phyloP scores from a whole-genome alignment of 2,888 invertebrate species.

The Ametastegia equiseti region DNA sequence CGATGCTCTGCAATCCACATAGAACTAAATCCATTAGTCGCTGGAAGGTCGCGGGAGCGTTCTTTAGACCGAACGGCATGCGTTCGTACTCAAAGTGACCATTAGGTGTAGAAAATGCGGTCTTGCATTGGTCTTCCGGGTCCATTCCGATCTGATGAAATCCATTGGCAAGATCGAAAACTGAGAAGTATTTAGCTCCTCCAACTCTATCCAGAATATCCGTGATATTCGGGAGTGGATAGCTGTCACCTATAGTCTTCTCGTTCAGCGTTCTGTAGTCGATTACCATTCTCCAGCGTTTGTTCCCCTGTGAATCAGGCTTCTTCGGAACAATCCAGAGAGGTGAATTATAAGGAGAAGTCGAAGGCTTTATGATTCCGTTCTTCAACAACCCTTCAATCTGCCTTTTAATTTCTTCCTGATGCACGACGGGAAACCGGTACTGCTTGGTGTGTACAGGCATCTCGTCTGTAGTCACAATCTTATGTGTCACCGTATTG shows the following conservation, averaged over 20 bases:
- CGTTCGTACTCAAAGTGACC: constrained; percentile 50
- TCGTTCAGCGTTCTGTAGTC: constrained; percentile 29
- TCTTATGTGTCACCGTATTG: not conserved
- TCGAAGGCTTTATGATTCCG: constrained; percentile 54
- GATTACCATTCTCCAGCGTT: constrained; percentile 54
- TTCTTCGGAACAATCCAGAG: constrained; percentile 67
- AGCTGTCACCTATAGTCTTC: constrained; percentile 47
- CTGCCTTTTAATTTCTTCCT: constrained; percentile 18
- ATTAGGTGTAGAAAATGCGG: constrained; percentile 23
- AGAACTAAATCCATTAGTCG: constrained; percentile 51
- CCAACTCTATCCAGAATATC: constrained; percentile 39
- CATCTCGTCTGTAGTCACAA: not conserved
- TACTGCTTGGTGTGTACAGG: constrained; percentile 29
- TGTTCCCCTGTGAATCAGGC: constrained; percentile 54
- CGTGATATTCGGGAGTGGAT: constrained; percentile 32
- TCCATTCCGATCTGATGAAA: constrained; percentile 31
- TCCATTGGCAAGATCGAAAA: constrained; percentile 31
- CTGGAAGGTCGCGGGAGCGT: constrained; percentile 49
- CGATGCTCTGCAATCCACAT: constrained; percentile 36
- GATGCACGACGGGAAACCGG: constrained; percentile 16
- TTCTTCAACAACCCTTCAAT: not conserved
- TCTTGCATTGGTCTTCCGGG: not conserved
- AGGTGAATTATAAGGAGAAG: constrained; percentile 64
- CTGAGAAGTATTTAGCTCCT: constrained; percentile 34
- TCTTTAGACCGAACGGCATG: constrained; percentile 50